A percentile compares a stretch with the other conserved stretches of the same genome.
These are phyloP conservation scores for Sinocyclocheilus anshuiensis DNA, from an alignment of 2,113 vertebrate genomes.

Conservation along the genomic window DNA sequence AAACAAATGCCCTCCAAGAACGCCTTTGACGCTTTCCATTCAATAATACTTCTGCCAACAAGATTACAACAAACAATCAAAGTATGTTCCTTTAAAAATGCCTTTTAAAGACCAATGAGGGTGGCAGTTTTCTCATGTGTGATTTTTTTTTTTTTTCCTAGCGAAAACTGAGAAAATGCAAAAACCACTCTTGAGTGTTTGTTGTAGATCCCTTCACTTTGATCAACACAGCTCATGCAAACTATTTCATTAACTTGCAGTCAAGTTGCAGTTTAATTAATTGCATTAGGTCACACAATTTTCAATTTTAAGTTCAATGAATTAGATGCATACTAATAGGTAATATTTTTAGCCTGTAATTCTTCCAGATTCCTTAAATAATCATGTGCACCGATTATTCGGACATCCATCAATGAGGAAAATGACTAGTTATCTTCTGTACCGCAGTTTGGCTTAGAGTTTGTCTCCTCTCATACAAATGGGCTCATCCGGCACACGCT, in stretches of 20 bases:
- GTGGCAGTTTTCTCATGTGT: no score
- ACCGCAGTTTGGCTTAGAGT: not conserved
- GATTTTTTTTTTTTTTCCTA: not conserved
- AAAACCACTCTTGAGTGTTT: not conserved
- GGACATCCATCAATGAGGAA: not conserved
- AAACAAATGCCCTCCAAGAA: no score
- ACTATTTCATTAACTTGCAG: not conserved
- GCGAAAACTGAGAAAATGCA: not conserved
- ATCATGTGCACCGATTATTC: not conserved
- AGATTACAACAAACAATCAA: no score
- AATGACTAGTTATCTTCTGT: constrained; percentile 21
- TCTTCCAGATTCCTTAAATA: not conserved
- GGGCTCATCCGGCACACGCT: constrained; percentile 1
- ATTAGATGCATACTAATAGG: not conserved
- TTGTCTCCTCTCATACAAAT: constrained; percentile 8
- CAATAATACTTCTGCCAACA: no score
- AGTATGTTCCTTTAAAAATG: no score
- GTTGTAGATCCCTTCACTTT: not conserved
- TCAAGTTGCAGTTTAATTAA: not conserved
- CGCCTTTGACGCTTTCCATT: no score
- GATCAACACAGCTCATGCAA: not conserved
- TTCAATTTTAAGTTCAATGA: not conserved
- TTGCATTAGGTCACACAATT: not conserved
- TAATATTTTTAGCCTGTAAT: not conserved
- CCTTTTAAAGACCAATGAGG: no score